A percentile compares a stretch with the other conserved stretches of the same genome.
Evolutionary conservation across 2,113 vertebrate genomes (phyloP).

Genomic region (Mustela nigripes): DNA sequence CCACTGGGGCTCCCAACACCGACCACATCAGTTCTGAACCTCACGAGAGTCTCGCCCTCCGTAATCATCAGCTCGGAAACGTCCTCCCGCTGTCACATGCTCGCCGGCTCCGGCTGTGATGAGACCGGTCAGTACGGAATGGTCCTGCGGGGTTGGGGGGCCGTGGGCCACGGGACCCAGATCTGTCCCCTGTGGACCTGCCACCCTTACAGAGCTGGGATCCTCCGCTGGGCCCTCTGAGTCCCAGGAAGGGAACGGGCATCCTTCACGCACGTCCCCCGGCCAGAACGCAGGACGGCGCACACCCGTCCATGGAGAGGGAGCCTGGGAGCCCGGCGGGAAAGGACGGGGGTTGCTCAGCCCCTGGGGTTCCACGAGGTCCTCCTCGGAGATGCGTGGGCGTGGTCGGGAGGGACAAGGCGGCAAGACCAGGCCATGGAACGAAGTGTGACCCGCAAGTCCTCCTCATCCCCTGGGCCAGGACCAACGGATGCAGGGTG

Average conservation of each 20-base stretch:
- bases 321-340: background rate
- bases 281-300: too few species aligned
- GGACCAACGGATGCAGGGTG: background rate
- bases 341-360: background rate
- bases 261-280: background rate
- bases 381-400: background rate
- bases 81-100: rapidly evolving
- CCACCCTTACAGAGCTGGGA: background rate
- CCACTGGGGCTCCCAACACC: rapidly evolving
- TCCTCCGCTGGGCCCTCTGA: background rate
- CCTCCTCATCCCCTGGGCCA: background rate
- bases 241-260: background rate
- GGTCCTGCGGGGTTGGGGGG: background rate
- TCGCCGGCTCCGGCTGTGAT: background rate
- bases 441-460: background rate
- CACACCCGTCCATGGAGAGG: background rate
- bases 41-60: rapidly evolving
- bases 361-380: background rate
- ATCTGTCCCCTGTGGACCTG: too few species aligned
- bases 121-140: rapidly evolving
- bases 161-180: background rate
- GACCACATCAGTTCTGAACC: background rate
- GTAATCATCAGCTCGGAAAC: background rate
- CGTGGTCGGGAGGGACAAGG: background rate
- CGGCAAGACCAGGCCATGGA: background rate